phyloP scores from a whole-genome alignment of 2,113 vertebrate species.

The Seriola rivoliana region DNA sequence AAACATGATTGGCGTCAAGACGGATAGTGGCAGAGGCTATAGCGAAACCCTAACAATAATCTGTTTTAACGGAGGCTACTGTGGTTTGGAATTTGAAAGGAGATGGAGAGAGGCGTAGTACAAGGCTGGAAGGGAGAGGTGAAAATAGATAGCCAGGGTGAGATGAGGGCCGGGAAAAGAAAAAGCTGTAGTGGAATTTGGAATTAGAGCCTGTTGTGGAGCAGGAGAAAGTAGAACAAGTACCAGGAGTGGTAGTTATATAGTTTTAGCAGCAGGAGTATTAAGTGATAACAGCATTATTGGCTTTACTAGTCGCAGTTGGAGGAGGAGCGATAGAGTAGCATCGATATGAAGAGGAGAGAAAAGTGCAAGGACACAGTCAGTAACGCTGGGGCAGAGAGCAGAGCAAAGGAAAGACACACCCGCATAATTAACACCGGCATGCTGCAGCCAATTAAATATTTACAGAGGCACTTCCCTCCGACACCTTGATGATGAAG shows the following conservation, averaged over 20 bases:
- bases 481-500: slow-evolving; percentile 81
- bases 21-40: slow-evolving; percentile 61
- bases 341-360: not conserved
- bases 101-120: slow-evolving; percentile 29
- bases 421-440: slow-evolving; percentile 82
- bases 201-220: slow-evolving; percentile 15
- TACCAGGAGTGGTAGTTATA: not conserved
- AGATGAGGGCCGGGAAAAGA: slow-evolving; percentile 35
- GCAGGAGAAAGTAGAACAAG: not conserved
- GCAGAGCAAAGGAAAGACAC: slow-evolving; percentile 61
- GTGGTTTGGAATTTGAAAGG: slow-evolving; percentile 55
- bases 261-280: not conserved
- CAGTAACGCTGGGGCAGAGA: slow-evolving; percentile 16
- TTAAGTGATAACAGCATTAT: not conserved
- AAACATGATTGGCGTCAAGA: slow-evolving; percentile 68
- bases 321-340: not conserved
- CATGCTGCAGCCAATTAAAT: slow-evolving; percentile 86
- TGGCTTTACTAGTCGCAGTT: not conserved
- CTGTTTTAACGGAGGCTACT: slow-evolving; percentile 57
- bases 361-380: slow-evolving; percentile 13
- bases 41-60: slow-evolving; percentile 76
- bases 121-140: slow-evolving; percentile 42
- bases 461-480: slow-evolving; percentile 84
- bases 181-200: slow-evolving; percentile 25
- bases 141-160: slow-evolving; percentile 42